These are phyloP conservation scores for Nomia melanderi DNA, from an alignment of 1,140 invertebrate species.

Conservation along the genomic window DNA sequence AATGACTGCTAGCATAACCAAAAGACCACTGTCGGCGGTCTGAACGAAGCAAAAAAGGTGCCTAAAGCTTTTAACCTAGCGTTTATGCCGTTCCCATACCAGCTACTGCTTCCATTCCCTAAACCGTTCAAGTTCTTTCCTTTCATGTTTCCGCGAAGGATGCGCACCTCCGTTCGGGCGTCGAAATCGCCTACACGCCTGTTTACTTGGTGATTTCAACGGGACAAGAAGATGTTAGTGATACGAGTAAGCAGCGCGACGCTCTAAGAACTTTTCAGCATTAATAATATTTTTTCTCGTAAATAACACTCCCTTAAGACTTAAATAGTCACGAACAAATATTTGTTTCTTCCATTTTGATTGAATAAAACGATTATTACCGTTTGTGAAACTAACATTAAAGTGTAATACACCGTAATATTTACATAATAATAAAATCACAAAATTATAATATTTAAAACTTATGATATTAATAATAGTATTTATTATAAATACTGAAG, in stretches of 20 bases:
- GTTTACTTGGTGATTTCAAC: slow-evolving; percentile 63
- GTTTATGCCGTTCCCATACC: slow-evolving; percentile 10
- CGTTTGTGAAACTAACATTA: too few relatives aligned
- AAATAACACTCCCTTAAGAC: too few relatives aligned
- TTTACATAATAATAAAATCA: too few relatives aligned
- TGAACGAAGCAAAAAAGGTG: slow-evolving; percentile 15
- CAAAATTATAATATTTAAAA: too few relatives aligned
- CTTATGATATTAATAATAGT: too few relatives aligned
- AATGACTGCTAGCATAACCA: slow-evolving; percentile 49
- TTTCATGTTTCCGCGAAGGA: slow-evolving; percentile 42
- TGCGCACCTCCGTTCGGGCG: slow-evolving; percentile 50
- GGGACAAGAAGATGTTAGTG: slow-evolving; percentile 36
- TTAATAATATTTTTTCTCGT: neutral
- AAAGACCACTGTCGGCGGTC: slow-evolving; percentile 11
- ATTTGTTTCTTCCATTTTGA: too few relatives aligned
- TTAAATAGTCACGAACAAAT: too few relatives aligned
- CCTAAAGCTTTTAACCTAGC: slow-evolving; percentile 24
- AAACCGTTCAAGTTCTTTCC: slow-evolving; percentile 13
- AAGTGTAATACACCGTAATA: too few relatives aligned
- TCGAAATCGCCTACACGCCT: slow-evolving; percentile 65
- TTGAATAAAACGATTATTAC: too few relatives aligned
- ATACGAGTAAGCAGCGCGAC: neutral
- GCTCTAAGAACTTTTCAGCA: too few relatives aligned
- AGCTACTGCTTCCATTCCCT: neutral
- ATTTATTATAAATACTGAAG: too few relatives aligned